Evolutionary conservation across 2,888 invertebrate genomes (phyloP), one percentile per base, ranked within the genome.

Genomic region (Monoplex corrugatus): DNA sequence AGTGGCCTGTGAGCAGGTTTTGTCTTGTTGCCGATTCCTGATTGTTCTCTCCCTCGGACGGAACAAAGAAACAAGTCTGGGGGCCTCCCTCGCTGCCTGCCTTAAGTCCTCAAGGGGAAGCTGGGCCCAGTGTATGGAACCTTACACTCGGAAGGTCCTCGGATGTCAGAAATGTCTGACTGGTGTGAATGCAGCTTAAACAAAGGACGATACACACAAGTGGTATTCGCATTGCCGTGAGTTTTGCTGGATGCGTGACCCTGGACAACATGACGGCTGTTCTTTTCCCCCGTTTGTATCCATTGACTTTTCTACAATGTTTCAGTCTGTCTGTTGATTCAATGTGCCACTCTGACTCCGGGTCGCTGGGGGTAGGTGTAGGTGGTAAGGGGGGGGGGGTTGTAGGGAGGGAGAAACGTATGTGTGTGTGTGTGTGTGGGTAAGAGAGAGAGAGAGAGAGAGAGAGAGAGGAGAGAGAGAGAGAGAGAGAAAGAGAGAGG

Each of bases 41-140:
- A 72, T 72, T 72, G 72, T 72, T 72, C 72, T 32, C n/a, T 72
- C 32, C 23, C 28, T 13, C 16, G 72, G 32, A 23, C 78, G 10
- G 32, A 78, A 78, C 78, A 78, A 78, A 35, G 78, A 38, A 78
- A 78, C 38, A 78, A 32, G 35, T 78, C 38, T 78, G 32, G 78
- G 35, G 35, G n/a, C n/a, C n/a, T n/a, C n/a, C n/a, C 16, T 8
- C 78, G 28, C 23, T 35, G 32, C 38, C 78, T 78, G 78, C 78
- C 78, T 6, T 23, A 6, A 35, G 38, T 38, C 35, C 78, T 8
- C 19, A 19, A 19, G 10, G 8, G 50, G 50, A 8, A 50, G 8
- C 19, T 8, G 16, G 68, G 68, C 28, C 16, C 28, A 68, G 68
- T 68, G n/a, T 23, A 68, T 16, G 68, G 68, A 68, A 68, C 68